Evolutionary conservation across 64 coral and sea anemone genomes (phyloP).

Genomic region (Actinia equina): DNA sequence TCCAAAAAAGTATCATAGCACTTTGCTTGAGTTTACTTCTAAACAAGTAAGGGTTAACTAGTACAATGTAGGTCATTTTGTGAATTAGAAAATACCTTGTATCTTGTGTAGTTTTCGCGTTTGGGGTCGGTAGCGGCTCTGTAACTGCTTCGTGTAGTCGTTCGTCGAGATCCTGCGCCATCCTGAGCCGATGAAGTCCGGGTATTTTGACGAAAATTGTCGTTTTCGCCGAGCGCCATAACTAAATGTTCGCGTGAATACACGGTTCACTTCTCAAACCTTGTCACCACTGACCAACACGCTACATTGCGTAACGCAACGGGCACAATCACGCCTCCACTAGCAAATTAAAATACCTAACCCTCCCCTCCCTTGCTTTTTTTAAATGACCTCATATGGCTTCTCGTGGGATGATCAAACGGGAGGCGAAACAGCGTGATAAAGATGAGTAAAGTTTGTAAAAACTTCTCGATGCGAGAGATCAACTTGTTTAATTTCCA

Average conservation of each 20-base stretch:
- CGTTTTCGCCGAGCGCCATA: slow-evolving; percentile 15
- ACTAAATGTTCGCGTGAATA: slow-evolving; percentile 8
- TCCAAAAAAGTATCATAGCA: neutral
- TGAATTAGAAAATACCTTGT: neutral
- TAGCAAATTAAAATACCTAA: neutral
- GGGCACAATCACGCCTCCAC: neutral
- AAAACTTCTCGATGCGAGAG: neutral
- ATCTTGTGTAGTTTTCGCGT: neutral
- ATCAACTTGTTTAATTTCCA: neutral
- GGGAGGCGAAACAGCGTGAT: neutral
- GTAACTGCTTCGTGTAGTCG: neutral
- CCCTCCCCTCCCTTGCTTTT: neutral
- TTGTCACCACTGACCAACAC: neutral
- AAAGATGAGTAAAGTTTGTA: neutral
- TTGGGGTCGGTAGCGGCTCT: neutral
- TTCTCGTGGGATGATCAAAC: neutral
- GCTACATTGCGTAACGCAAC: neutral
- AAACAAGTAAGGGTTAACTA: neutral
- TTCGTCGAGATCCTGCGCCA: neutral
- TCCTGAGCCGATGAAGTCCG: neutral
- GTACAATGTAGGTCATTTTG: neutral
- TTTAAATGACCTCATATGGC: neutral
- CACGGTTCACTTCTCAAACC: neutral
- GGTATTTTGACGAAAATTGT: neutral
- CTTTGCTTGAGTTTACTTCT: neutral